Evolutionary conservation across 1,140 invertebrate species (phyloP).

Genomic region (Drosophila tsacasi): DNA sequence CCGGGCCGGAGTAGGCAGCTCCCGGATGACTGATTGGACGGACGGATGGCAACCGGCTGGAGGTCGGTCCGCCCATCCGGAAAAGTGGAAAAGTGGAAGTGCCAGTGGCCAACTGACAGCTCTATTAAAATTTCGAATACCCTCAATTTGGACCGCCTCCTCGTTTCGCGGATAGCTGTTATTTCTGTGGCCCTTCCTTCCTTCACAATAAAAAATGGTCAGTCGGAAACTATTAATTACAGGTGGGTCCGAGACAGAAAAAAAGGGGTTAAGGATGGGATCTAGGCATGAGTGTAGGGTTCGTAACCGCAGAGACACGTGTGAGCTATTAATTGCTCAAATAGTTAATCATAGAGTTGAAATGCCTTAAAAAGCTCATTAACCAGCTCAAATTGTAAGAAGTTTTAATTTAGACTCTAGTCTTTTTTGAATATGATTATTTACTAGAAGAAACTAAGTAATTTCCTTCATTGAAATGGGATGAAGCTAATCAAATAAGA

Average conservation of each 20-base stretch:
- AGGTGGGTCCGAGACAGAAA: conserved; percentile 19
- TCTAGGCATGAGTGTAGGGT: not conserved
- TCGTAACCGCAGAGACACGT: conserved; percentile 5
- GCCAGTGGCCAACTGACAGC: conserved; percentile 29
- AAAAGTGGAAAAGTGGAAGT: conserved; percentile 40
- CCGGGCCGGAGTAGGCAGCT: conserved; percentile 24
- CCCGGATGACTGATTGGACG: conserved; percentile 43
- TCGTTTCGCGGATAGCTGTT: conserved; percentile 15
- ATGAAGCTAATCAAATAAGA: no score
- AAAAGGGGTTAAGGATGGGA: conserved; percentile 14
- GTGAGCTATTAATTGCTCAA: conserved; percentile 31
- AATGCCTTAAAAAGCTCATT: conserved; percentile 6
- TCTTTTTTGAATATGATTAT: no score
- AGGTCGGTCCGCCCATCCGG: conserved; percentile 47
- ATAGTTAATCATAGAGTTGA: conserved; percentile 26
- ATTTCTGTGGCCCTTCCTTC: not conserved
- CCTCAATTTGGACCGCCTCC: conserved; percentile 33
- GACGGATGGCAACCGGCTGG: conserved; percentile 23
- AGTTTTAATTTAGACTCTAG: no score
- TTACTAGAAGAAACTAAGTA: no score
- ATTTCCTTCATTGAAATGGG: not conserved
- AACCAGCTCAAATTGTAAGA: not conserved
- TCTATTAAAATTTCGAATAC: conserved; percentile 46
- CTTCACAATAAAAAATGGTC: conserved; percentile 23
- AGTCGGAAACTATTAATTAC: conserved; percentile 60